Evolutionary conservation across 2,888 invertebrate species (phyloP).

Genomic region (Geophilus truncorum): DNA sequence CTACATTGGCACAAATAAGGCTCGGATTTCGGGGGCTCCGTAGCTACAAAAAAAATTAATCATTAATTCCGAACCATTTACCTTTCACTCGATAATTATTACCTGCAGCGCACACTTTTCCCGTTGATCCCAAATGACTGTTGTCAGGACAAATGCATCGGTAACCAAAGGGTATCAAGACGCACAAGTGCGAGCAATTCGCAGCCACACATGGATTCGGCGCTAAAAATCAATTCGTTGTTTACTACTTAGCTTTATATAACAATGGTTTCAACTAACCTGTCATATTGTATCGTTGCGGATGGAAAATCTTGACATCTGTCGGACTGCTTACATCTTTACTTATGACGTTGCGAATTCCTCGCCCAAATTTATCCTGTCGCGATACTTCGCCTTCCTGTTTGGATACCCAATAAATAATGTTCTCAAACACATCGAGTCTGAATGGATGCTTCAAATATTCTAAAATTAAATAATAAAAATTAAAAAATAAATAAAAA

Average conservation of each 20-base stretch:
- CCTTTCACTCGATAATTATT: too few relatives aligned
- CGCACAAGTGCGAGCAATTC: constrained; percentile 86
- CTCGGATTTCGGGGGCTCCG: constrained; percentile 66
- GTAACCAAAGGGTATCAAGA: constrained; percentile 79
- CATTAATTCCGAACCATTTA: too few relatives aligned
- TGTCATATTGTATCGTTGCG: constrained; percentile 68
- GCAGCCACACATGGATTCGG: constrained; percentile 58
- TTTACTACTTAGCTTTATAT: too few relatives aligned
- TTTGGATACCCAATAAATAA: constrained; percentile 87
- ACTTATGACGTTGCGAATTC: constrained; percentile 76
- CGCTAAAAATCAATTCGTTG: constrained; percentile 41
- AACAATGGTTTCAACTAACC: neutral
- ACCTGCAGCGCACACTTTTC: constrained; percentile 72
- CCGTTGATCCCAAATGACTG: constrained; percentile 40
- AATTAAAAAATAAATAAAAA: neutral
- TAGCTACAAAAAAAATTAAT: too few relatives aligned
- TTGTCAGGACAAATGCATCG: constrained; percentile 87
- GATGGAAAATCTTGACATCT: constrained; percentile 80
- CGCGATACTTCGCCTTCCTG: constrained; percentile 78
- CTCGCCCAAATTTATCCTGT: constrained; percentile 95
- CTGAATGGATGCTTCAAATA: constrained; percentile 65
- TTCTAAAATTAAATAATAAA: neutral
- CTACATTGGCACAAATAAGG: constrained; percentile 77
- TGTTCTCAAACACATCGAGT: constrained; percentile 89
- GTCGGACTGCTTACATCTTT: constrained; percentile 79